Evolutionary conservation across 2,888 invertebrate genomes (phyloP), one percentile per base, ranked within the genome.

Genomic region (Lampropteryx suffumata): DNA sequence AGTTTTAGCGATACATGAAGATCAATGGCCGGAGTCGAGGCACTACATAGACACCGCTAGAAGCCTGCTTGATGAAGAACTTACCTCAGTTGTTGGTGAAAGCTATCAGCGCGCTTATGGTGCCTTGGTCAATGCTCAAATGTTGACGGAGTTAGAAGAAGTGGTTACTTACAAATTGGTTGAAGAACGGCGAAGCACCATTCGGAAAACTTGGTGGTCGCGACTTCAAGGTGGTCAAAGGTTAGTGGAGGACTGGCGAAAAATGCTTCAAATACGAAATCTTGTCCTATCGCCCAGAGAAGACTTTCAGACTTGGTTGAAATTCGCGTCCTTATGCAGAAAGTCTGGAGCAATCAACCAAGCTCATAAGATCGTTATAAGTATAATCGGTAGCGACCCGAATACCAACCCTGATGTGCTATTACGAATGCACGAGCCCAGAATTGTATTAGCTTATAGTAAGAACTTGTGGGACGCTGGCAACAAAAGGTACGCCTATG

Each of bases 231-330:
- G 98, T 0, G 99, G 99, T 9, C 98, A 99, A 73, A 92, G 96
- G 32, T 92, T 98, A 36, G 98, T 99, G 0, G 99, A 99, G 79
- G 99, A 99, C 78, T 99, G 99, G 99, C 97, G 99, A 64, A 94
- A 96, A 69, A 97, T 99, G 62, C 94, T 99, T 42, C 98, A 98
- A 82, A 97, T 99, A 9, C 96, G 98, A 65, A 98, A 98, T 7
- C 86, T 99, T 52, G 99, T 99, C 0, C 92, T 98, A 43, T 93
- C 94, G 1, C 98, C 98, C 0, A 94, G 96, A 47, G 98, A 99
- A 73, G 98, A 99, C 75, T 96, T 97, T 82, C 95, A 96, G 69
- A 97, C 98, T 0, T 99, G 99, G 98, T 89, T 99, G 0, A 99
- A 99, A 75, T 99, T 98, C 78, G 98, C 99, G 0, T 97, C 98